A percentile compares a stretch with the other conserved stretches of the same genome.
These are phyloP conservation scores for Actinia equina DNA, from an alignment of 64 coral and sea anemone species.

Conservation along the genomic window DNA sequence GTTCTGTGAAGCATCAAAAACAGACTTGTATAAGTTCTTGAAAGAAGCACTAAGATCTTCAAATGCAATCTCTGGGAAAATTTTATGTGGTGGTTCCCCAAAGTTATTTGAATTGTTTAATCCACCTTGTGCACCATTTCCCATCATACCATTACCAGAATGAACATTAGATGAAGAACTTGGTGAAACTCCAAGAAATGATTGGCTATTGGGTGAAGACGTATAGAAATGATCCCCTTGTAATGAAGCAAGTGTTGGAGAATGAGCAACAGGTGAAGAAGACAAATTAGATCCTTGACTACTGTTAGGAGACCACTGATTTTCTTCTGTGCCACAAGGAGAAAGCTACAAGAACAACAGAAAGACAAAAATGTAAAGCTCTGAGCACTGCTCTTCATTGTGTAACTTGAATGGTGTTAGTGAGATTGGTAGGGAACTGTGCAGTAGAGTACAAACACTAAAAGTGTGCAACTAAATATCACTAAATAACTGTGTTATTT, in stretches of 20 bases:
- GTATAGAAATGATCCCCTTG: slow-evolving; percentile 58
- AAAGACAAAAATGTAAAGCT: no score
- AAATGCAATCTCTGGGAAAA: slow-evolving; percentile 91
- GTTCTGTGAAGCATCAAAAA: slow-evolving; percentile 90
- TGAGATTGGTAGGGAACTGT: no score
- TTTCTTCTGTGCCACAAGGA: slow-evolving; percentile 75
- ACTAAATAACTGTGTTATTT: no score
- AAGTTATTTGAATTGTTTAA: slow-evolving; percentile 58
- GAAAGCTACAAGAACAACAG: slow-evolving; percentile 39
- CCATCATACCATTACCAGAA: background rate
- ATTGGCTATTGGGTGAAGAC: slow-evolving; percentile 8
- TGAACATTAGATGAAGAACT: slow-evolving; percentile 27
- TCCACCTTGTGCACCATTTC: slow-evolving; percentile 22
- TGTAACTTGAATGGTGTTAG: background rate
- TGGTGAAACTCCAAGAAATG: slow-evolving; percentile 54
- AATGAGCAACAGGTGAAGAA: slow-evolving; percentile 53
- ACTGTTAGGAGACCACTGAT: slow-evolving; percentile 52
- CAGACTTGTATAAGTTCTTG: slow-evolving; percentile 94
- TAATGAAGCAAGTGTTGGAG: slow-evolving; percentile 72
- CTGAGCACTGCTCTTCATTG: no score
- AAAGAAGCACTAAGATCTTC: slow-evolving; percentile 98
- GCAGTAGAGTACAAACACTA: no score
- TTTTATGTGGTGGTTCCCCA: slow-evolving; percentile 89
- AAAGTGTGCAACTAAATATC: no score
- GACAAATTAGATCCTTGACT: slow-evolving; percentile 44